Base-by-base conservation (phyloP, 1,140 invertebrate species). In the Drosophila albomicans region DNA sequence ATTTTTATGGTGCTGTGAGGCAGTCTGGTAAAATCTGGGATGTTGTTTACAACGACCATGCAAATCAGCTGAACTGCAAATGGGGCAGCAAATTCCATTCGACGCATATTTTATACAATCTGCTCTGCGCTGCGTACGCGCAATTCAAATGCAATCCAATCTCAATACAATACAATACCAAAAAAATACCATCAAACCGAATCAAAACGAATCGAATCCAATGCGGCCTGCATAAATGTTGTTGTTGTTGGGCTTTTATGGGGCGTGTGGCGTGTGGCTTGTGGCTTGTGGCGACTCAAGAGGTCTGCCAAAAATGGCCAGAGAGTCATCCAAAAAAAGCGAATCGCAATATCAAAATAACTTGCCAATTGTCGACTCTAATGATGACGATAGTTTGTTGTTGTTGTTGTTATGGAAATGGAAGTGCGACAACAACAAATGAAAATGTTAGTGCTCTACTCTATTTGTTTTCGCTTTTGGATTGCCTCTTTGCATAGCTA, bases 41-140 rank as follows among this genome's bases (percentile, higher is more conserved):
- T 32, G n/a, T 67, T 73, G 70, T 67, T 67, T 67, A 72, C 52
- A 66, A 43, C 62, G 62, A 20, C 30, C 52, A 72, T 72, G 70
- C 70, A 67, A 73, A 73, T 73, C 28, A 73, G 48, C 16, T 35
- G 30, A 73, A 73, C 54, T 59, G 64, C 64, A 73, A 73, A 73
- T 73, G 70, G 56, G 64, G 54, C 70, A 67, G 38, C 51, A 73
- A 73, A 73, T 73, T 73, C 63, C 63, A 66, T 52, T 67, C 16
- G 32, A 52, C 41, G 70, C 70, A 73, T 73, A 73, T 73, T 73
- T 72, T 66, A 72, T 66, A 66, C 68, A 35, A 62, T 41, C 45
- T 43, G 20, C 20, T 52, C 28, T 6, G 35, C 45, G 30, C 32
- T 15, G 20, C 51, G 32, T 35, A 48, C 45, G 45, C 43, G 45